Conservation (phyloP, 1,140 invertebrate genomes). For the Lycorma delicatula region DNA sequence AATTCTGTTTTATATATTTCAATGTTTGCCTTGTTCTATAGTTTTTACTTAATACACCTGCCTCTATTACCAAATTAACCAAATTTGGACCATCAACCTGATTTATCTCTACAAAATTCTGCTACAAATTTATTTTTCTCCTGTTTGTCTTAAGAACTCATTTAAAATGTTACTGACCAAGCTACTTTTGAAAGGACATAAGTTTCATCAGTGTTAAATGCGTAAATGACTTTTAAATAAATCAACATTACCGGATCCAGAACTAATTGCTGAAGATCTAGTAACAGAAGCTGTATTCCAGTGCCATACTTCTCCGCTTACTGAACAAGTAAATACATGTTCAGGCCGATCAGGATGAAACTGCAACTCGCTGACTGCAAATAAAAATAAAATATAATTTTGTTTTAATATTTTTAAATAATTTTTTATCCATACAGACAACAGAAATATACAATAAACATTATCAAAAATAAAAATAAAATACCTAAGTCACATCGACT, state of each 20-base stretch:
- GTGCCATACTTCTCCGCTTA: constrained; percentile 75
- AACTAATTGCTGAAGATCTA: constrained; percentile 20
- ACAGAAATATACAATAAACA: neutral
- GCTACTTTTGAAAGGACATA: constrained; percentile 12
- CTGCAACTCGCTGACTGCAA: constrained; percentile 61
- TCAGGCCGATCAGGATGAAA: constrained; percentile 76
- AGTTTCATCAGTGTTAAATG: neutral
- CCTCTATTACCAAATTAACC: too few species aligned
- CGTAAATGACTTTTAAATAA: neutral
- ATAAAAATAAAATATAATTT: neutral
- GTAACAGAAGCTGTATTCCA: constrained; percentile 48
- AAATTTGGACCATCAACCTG: too few species aligned
- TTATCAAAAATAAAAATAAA: too few species aligned
- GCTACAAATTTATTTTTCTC: too few species aligned
- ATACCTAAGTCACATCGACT: too few species aligned
- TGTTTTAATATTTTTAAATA: neutral
- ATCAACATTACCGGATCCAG: neutral
- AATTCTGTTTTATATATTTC: too few species aligned
- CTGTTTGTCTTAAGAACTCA: too few species aligned
- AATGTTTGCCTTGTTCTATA: too few species aligned
- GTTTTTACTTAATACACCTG: too few species aligned
- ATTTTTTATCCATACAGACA: neutral
- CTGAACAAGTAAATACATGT: constrained; percentile 70
- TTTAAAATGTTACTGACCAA: too few species aligned
- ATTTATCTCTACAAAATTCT: too few species aligned